phyloP scores from a whole-genome alignment of 1,140 invertebrate species.

The Sitodiplosis mosellana region DNA sequence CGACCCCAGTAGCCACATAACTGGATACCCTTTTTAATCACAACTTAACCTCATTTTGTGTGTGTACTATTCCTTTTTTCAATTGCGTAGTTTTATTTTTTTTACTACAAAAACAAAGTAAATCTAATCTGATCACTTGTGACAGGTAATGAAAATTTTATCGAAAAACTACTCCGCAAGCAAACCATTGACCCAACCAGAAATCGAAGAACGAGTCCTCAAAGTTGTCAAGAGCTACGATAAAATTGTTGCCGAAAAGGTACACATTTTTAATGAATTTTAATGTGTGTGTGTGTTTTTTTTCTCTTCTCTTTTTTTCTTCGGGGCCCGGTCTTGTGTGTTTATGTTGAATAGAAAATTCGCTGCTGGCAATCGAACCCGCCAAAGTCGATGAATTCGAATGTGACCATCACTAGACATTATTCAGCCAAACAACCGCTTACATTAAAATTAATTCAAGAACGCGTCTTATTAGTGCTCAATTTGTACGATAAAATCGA shows the following conservation, averaged over 20 bases:
- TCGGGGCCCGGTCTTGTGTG: background rate
- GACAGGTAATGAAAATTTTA: too few species aligned
- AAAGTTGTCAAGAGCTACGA: slow-evolving; percentile 61
- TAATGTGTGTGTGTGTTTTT: slow-evolving; percentile 10
- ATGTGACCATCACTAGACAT: slow-evolving; percentile 18
- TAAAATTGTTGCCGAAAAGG: slow-evolving; percentile 60
- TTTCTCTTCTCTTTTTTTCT: background rate
- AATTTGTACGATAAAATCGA: slow-evolving; percentile 95
- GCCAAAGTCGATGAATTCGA: slow-evolving; percentile 4
- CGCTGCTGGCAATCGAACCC: slow-evolving; percentile 19
- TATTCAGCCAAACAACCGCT: slow-evolving; percentile 57
- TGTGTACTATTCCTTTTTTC: too few species aligned
- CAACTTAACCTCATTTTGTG: too few species aligned
- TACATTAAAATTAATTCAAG: slow-evolving; percentile 60
- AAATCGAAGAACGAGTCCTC: slow-evolving; percentile 52
- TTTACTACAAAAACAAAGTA: too few species aligned
- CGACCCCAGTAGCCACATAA: too few species aligned
- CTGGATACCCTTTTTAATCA: too few species aligned
- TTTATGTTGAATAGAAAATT: slow-evolving; percentile 9
- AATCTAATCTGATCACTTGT: too few species aligned
- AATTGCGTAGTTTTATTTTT: too few species aligned
- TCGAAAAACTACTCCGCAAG: background rate
- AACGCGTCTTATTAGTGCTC: slow-evolving; percentile 80
- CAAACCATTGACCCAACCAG: slow-evolving; percentile 27
- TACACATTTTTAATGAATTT: slow-evolving; percentile 31